Evolutionary conservation across 2,888 invertebrate species (phyloP).

Genomic region (Pandemis heparana): DNA sequence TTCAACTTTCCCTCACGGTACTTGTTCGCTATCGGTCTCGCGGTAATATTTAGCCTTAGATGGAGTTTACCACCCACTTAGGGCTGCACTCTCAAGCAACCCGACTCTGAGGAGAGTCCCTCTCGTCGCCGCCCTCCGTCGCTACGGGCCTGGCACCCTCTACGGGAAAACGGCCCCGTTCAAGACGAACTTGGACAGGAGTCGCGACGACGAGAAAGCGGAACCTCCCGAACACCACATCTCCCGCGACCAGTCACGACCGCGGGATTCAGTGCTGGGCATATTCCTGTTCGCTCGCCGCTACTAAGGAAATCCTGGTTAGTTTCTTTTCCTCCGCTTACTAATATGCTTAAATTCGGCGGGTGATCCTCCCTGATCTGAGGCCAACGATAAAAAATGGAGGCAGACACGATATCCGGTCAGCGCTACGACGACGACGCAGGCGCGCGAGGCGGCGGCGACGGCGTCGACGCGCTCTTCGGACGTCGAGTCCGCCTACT

Average conservation of each 20-base stretch:
- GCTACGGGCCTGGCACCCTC: too few species aligned
- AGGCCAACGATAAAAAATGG: slow-evolving; percentile 62
- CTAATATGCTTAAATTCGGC: slow-evolving; percentile 88
- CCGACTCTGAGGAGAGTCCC: slow-evolving; percentile 78
- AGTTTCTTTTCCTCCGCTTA: slow-evolving; percentile 90
- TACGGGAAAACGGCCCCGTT: too few species aligned
- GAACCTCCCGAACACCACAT: too few species aligned
- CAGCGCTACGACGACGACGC: slow-evolving; percentile 44
- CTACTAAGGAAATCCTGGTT: slow-evolving; percentile 87
- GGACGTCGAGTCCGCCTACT: too few species aligned
- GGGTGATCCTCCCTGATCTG: slow-evolving; percentile 76
- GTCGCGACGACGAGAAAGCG: too few species aligned
- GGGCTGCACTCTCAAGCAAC: slow-evolving; percentile 87
- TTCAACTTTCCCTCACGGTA: slow-evolving; percentile 90
- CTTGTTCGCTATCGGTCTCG: slow-evolving; percentile 89
- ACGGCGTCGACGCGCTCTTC: too few species aligned
- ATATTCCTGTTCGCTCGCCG: slow-evolving; percentile 88
- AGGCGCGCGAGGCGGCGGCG: too few species aligned
- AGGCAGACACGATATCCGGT: slow-evolving; percentile 54
- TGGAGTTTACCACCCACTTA: slow-evolving; percentile 87
- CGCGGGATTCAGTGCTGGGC: too few species aligned
- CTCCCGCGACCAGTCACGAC: too few species aligned
- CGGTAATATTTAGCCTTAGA: slow-evolving; percentile 86
- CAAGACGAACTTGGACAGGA: too few species aligned
- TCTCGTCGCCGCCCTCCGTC: too few species aligned